Percentiles rank a stretch among this genome's conserved stretches.
Conservation (phyloP, 2,888 invertebrate species). For the Erannis defoliaria region DNA sequence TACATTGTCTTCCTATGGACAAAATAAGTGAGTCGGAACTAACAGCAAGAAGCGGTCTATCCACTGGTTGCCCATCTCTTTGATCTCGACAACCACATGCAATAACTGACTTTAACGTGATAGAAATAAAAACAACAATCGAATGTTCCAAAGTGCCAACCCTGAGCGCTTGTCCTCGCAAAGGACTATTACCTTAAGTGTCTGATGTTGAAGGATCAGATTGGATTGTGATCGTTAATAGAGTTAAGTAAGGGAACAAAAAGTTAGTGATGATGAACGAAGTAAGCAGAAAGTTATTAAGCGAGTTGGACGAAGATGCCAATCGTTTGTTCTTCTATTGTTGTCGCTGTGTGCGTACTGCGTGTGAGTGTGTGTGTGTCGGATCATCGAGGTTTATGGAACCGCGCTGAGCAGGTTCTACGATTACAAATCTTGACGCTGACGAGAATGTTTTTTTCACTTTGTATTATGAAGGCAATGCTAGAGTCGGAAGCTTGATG, state of each 20-base stretch:
- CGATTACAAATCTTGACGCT: not conserved
- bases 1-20: conserved; percentile 81
- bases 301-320: conserved; percentile 76
- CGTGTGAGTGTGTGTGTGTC: conserved; percentile 1
- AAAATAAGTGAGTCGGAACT: conserved; percentile 80
- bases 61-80: conserved; percentile 62
- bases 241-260: conserved; percentile 51
- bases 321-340: conserved; percentile 69
- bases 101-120: conserved; percentile 44
- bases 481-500: too few relatives aligned
- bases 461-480: too few relatives aligned
- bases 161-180: conserved; percentile 3
- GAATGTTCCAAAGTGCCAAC: conserved; percentile 15
- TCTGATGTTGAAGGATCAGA: conserved; percentile 33
- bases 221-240: conserved; percentile 11
- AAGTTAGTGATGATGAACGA: conserved; percentile 73
- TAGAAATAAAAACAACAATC: conserved; percentile 36
- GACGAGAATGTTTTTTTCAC: not conserved
- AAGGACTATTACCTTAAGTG: conserved; percentile 26
- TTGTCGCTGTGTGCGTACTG: conserved; percentile 38
- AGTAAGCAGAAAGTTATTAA: conserved; percentile 80
- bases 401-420: not conserved
- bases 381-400: not conserved
- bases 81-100: conserved; percentile 53
- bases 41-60: conserved; percentile 70